Conservation (phyloP, 1,140 invertebrate genomes). For the Mizuhopecten yessoensis region DNA sequence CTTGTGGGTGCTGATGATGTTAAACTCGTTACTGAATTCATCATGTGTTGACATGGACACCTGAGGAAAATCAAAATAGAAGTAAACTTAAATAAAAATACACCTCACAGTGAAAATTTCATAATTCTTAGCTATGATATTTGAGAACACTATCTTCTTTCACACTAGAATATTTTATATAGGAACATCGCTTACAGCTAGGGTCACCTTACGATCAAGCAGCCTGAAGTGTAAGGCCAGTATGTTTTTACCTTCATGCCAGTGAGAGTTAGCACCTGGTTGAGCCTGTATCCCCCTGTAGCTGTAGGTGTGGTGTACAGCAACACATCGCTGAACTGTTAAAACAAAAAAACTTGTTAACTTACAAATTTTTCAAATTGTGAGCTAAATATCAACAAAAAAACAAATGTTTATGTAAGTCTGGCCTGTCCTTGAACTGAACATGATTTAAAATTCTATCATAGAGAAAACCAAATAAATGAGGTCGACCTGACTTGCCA, state of each 20-base stretch:
- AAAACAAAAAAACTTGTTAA: conserved; percentile 54
- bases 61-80: conserved; percentile 60
- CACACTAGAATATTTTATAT: too few relatives aligned
- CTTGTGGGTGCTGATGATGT: conserved; percentile 86
- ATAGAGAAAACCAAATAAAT: neutral
- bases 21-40: conserved; percentile 87
- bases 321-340: conserved; percentile 89
- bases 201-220: too few relatives aligned
- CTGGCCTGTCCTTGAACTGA: too few relatives aligned
- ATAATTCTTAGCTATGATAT: too few relatives aligned
- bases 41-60: conserved; percentile 77
- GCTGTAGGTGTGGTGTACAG: conserved; percentile 86
- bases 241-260: conserved; percentile 88
- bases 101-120: too few relatives aligned
- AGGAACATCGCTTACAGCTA: too few relatives aligned
- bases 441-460: too few relatives aligned
- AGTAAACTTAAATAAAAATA: neutral
- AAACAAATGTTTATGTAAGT: too few relatives aligned
- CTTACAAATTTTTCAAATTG: too few relatives aligned
- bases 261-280: conserved; percentile 87
- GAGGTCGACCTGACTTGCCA: conserved; percentile 42
- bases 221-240: too few relatives aligned
- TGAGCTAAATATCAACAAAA: too few relatives aligned
- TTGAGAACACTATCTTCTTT: too few relatives aligned
- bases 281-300: conserved; percentile 84